Base-by-base conservation (phyloP, 2,113 vertebrate species). In the Zapus hudsonius region DNA sequence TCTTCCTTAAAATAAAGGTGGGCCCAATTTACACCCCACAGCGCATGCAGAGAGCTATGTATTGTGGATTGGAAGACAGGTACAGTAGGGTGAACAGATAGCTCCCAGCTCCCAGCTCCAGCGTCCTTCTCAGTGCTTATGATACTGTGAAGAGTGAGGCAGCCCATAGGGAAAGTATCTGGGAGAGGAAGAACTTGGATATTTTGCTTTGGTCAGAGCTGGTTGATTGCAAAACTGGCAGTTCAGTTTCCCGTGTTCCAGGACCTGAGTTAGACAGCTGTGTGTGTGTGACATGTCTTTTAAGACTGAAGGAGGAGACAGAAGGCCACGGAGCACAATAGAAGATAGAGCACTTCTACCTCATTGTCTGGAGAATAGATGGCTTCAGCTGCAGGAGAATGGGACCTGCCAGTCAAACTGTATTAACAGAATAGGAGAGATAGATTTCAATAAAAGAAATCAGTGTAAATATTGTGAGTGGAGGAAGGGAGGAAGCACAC, bases 281-380 rank as follows among this genome's bases (percentile, higher is more conserved):
- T 70, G 36, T 94, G 36, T 94, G 63, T 87, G 75, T 87, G 78
- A 88, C 82, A 52, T 33, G 75, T 61, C 70, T 69, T 84, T 84
- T 64, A 78, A 92, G 90, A 79, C 22, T 72, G 88, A 90, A 95
- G 88, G 23, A 52, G 84, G 55, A 40, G 25, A 1, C 15, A 11
- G 72, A 97, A 96, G 97, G 94, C 95, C 20, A 8, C 63, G 33
- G 47, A 96, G 84, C 94, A 97, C 95, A 96, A 82, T 78, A 64
- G 96, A 92, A 96, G 96, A 96, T 9, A 84, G 96, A 95, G 93
- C 69, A 85, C 94, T 94, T 93, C 95, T 93, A 94, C 87, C 91
- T 98, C 96, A 95, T 96, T 97, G 97, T 98, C 97, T 98, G 97
- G 98, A 98, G 98, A 98, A 98, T 97, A 97, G 98, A 98, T 98